Evolutionary conservation across 1,140 invertebrate genomes (phyloP), one percentile per base, ranked within the genome.

Genomic region (Pachypeltis micranthus): DNA sequence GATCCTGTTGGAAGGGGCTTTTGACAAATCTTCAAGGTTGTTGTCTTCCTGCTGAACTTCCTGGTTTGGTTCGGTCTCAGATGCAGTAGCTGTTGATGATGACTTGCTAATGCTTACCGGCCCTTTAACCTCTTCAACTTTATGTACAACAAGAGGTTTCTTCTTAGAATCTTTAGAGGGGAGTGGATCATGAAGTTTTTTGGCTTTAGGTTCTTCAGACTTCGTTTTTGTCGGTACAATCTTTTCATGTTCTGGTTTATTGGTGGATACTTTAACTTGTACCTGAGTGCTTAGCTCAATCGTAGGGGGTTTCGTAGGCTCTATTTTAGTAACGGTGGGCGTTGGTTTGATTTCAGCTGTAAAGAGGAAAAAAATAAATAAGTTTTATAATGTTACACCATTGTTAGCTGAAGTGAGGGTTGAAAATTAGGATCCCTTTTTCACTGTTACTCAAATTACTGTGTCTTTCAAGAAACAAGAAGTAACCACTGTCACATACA

Each of bases 1-100:
- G 10, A 85, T 81, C 59, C 86, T 82, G 76, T 90, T 86, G 16
- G 86, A 83, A 0, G 88, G 88, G 70, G 90, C 87, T 29, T 87
- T 80, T 0, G 87, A 90, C 16, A 90, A 77, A 69, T 88, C 87
- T 10, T 62, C 62, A 2, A 81, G 83, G 12, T 87, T 80, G 68
- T 87, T 86, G 2, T 54, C 47, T 24, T 54, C 47, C 73, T 72
- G 7, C 76, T 63, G 2, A 4, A 68, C 68, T 7, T 54, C 47
- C 21, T 54, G 47, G 23, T 10, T 14, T 7, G 7, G 4, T 54
- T 54, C 23, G 21, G 7, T 21, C 47, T 7, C 14, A 24, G 4
- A 7, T 14, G 23, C 21, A 21, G 7, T 54, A 25, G 76, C 72
- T 2, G 80, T 73, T 19, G 81, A 58, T 61, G 59, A 59, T 23